Percentiles rank a stretch among this genome's conserved stretches.
Conservation (phyloP, 1,140 invertebrate species). For the Megalopta genalis region DNA sequence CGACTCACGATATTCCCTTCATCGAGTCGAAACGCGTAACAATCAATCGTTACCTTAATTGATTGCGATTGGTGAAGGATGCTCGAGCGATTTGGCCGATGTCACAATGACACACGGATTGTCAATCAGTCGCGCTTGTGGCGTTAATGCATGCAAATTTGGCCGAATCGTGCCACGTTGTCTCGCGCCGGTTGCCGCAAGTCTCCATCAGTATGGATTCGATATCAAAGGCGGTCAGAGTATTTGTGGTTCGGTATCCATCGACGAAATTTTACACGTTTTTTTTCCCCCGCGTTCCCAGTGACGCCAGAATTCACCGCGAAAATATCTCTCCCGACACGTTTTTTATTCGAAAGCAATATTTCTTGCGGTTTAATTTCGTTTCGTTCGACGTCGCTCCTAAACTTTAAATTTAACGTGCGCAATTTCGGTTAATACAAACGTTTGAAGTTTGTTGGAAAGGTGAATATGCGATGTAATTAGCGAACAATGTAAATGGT, state of each 20-base stretch:
- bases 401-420: too few relatives aligned
- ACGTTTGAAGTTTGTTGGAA: too few relatives aligned
- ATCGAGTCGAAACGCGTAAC: slow-evolving; percentile 66
- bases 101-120: slow-evolving; percentile 79
- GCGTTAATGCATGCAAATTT: slow-evolving; percentile 78
- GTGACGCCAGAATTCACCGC: too few relatives aligned
- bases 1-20: slow-evolving; percentile 59
- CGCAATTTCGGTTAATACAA: too few relatives aligned
- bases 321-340: neutral
- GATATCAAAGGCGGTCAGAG: slow-evolving; percentile 58
- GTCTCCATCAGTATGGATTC: slow-evolving; percentile 66
- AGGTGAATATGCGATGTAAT: too few relatives aligned
- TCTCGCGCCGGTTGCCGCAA: slow-evolving; percentile 60
- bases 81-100: slow-evolving; percentile 70
- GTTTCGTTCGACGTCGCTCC: too few relatives aligned
- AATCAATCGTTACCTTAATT: slow-evolving; percentile 79
- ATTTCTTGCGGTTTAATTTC: too few relatives aligned
- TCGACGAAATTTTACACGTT: slow-evolving; percentile 35
- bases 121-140: slow-evolving; percentile 79
- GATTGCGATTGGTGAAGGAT: slow-evolving; percentile 73
- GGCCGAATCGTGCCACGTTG: slow-evolving; percentile 61
- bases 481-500: too few relatives aligned
- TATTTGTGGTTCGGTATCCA: slow-evolving; percentile 37
- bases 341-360: neutral
- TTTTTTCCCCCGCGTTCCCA: slow-evolving; percentile 27